Conservation (phyloP, 2,113 vertebrate species). For the Neolamprologus brichardi region DNA sequence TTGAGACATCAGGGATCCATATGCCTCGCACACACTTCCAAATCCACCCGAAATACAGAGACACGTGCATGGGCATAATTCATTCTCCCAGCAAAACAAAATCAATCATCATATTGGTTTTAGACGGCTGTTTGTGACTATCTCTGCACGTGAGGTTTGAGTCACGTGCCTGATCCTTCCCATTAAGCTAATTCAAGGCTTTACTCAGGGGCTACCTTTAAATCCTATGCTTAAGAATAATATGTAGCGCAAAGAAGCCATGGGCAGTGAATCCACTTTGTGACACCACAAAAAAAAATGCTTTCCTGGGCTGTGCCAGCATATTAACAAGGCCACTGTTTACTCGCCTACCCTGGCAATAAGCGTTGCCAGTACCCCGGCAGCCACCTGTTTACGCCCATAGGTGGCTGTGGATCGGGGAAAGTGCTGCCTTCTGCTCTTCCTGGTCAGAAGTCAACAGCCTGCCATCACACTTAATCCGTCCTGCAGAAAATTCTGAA, state of each 20-base stretch:
- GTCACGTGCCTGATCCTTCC: constrained; percentile 37
- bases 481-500: not conserved
- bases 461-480: constrained; percentile 8
- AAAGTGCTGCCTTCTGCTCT: not conserved
- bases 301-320: not conserved
- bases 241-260: constrained; percentile 29
- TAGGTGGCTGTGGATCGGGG: not conserved
- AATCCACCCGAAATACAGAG: not conserved
- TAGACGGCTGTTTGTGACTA: not conserved
- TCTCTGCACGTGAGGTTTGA: constrained; percentile 45
- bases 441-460: constrained; percentile 6
- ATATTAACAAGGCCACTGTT: not conserved
- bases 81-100: not conserved
- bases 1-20: not conserved
- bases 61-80: not conserved
- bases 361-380: not conserved
- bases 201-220: constrained; percentile 38
- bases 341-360: not conserved
- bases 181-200: constrained; percentile 65
- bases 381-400: constrained; percentile 17
- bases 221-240: constrained; percentile 53
- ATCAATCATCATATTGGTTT: not conserved
- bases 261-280: constrained; percentile 41
- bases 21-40: not conserved
- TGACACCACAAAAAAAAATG: not conserved